These are phyloP conservation scores for Dasypogon diadema DNA, from an alignment of 2,888 invertebrate species.

Conservation along the genomic window DNA sequence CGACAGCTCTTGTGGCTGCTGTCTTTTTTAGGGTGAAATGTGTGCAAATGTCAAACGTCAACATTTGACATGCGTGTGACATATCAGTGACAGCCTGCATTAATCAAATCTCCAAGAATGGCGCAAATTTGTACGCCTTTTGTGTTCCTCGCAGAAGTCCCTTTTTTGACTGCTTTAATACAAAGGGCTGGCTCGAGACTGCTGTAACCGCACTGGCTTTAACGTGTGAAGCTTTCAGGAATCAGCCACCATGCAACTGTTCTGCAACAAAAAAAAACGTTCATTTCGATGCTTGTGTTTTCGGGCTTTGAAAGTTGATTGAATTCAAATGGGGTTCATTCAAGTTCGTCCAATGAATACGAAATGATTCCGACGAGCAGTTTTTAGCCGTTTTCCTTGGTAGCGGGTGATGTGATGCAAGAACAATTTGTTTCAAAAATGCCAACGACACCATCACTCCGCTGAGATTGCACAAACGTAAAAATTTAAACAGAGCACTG, in stretches of 20 bases:
- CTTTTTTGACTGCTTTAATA: slow-evolving; percentile 8
- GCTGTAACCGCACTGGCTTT: slow-evolving; percentile 2
- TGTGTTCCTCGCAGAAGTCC: slow-evolving; percentile 52
- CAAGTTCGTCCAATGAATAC: slow-evolving; percentile 42
- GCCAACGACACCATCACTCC: not conserved
- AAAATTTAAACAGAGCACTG: slow-evolving; percentile 7
- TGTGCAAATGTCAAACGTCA: slow-evolving; percentile 69
- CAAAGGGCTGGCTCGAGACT: slow-evolving; percentile 4
- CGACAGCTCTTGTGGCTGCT: slow-evolving; percentile 17
- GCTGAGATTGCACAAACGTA: slow-evolving; percentile 36
- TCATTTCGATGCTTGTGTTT: slow-evolving; percentile 15
- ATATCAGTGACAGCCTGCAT: slow-evolving; percentile 70
- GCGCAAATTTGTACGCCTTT: slow-evolving; percentile 60
- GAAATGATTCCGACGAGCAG: slow-evolving; percentile 18
- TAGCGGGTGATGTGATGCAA: not conserved
- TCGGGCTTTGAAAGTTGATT: slow-evolving; percentile 39
- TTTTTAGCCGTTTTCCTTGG: not conserved
- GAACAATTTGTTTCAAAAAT: slow-evolving; percentile 11
- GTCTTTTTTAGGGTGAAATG: slow-evolving; percentile 41
- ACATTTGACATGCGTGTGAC: slow-evolving; percentile 70
- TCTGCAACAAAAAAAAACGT: not conserved
- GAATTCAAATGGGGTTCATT: slow-evolving; percentile 46
- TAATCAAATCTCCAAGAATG: slow-evolving; percentile 68
- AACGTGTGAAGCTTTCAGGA: slow-evolving; percentile 19
- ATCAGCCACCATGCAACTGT: slow-evolving; percentile 6